Evolutionary conservation across 2,113 vertebrate genomes (phyloP), one percentile per base, ranked within the genome.

Genomic region (Chauna torquata): DNA sequence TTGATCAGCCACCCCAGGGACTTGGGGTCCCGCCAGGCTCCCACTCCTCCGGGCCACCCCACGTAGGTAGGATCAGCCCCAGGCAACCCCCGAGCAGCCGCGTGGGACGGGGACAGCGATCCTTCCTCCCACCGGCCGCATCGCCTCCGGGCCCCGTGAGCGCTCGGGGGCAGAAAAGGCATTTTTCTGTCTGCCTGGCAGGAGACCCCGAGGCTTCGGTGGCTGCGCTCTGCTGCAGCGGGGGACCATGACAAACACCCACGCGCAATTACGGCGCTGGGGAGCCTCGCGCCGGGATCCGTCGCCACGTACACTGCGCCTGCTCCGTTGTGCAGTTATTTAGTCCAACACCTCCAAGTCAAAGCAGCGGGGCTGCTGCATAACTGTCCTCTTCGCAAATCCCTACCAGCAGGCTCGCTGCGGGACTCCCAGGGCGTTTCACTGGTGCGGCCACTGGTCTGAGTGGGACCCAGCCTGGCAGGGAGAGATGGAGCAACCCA

Each of bases 281-380:
- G 12, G 58, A 36, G 1, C 4, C 68, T 36, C 8, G 0, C 2
- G 1, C 22, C 6, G 9, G 47, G 69, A 11, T 18, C 54, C 9
- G 28, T 25, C 82, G 9, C 62, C 16, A 0, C 45, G 20, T 13
- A 5, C 22, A 1, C 40, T 9, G 17, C 0, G n/a, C 68, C 82
- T 1, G 7, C 70, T 47, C 36, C 9, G 6, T 2, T 2, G 13
- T 0, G 49, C 4, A 2, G 23, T 32, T 38, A 2, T 9, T 23
- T 11, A 20, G 11, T 15, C 64, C 18, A 0, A n/a, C 36, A 24
- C 28, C 28, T 50, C 57, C 25, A 25, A 18, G 27, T 34, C 40
- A 25, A 75, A 80, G 68, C 74, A 11, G 18, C 8, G 18, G 32
- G 16, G 45, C 34, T 32, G 52, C 79, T 40, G 50, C 4, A 3